These are phyloP conservation scores for Barypeithes pellucidus DNA, from an alignment of 2,888 invertebrate species.

Conservation along the genomic window DNA sequence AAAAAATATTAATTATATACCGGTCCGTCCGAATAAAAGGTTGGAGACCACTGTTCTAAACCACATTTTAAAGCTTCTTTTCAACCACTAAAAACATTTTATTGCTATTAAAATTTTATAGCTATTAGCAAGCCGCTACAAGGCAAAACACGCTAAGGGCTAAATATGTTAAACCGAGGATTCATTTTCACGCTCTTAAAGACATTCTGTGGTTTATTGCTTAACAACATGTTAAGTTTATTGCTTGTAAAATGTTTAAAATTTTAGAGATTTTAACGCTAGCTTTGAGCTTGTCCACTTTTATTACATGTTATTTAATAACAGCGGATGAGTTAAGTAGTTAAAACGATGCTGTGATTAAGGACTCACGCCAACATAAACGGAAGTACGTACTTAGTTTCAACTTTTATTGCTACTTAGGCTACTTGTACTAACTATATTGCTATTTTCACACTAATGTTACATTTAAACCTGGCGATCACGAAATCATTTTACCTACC, in stretches of 20 bases:
- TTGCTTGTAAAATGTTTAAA: slow-evolving; percentile 5
- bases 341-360: no score
- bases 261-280: not conserved
- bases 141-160: not conserved
- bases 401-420: no score
- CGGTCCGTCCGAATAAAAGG: no score
- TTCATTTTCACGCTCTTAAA: slow-evolving; percentile 8
- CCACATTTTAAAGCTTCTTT: no score
- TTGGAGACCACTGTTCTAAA: no score
- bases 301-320: not conserved
- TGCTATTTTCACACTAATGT: no score
- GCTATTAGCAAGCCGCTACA: not conserved
- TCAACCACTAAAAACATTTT: not conserved
- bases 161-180: slow-evolving; percentile 8
- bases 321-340: not conserved
- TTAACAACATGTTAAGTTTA: slow-evolving; percentile 4
- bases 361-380: no score
- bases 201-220: not conserved
- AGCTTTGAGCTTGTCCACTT: not conserved
- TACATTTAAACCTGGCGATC: no score
- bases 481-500: no score
- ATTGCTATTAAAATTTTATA: not conserved
- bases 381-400: no score
- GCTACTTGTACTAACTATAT: no score
- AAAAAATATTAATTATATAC: no score